These are phyloP conservation scores for Cyrtonyx montezumae DNA, from an alignment of 2,113 vertebrate genomes.

Conservation along the genomic window DNA sequence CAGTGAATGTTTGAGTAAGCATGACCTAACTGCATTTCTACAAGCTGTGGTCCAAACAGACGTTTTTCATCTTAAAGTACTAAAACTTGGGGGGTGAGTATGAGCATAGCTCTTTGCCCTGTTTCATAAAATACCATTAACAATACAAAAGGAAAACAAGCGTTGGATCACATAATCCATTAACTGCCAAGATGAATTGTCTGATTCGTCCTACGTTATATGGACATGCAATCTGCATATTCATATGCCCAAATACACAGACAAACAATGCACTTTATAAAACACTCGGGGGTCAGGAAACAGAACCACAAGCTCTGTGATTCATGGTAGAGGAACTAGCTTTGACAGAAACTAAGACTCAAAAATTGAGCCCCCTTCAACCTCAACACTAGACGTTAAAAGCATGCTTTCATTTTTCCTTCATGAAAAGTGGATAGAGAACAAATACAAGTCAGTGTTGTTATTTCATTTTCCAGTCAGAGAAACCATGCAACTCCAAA, in stretches of 20 bases:
- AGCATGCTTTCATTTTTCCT: not conserved
- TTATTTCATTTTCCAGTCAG: not conserved
- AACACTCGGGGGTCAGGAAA: accelerated
- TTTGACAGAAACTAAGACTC: not conserved
- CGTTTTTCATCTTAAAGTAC: not conserved
- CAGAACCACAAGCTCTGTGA: not conserved
- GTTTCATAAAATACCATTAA: not conserved
- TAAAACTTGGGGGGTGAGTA: not conserved
- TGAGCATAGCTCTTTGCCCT: not conserved
- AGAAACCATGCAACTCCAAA: not conserved
- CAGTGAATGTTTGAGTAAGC: not conserved
- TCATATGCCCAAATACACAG: not conserved
- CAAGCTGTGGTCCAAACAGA: not conserved
- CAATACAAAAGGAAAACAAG: not conserved
- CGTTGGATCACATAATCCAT: too few relatives aligned
- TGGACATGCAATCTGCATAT: not conserved
- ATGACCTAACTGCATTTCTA: not conserved
- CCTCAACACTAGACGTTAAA: not conserved
- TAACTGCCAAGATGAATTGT: not conserved
- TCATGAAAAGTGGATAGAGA: not conserved
- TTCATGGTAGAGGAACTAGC: not conserved
- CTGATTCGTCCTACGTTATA: not conserved
- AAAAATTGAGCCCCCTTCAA: not conserved
- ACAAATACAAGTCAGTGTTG: not conserved
- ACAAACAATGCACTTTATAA: not conserved